These are phyloP conservation scores for Mantis religiosa DNA, from an alignment of 2,888 invertebrate species.

Conservation along the genomic window DNA sequence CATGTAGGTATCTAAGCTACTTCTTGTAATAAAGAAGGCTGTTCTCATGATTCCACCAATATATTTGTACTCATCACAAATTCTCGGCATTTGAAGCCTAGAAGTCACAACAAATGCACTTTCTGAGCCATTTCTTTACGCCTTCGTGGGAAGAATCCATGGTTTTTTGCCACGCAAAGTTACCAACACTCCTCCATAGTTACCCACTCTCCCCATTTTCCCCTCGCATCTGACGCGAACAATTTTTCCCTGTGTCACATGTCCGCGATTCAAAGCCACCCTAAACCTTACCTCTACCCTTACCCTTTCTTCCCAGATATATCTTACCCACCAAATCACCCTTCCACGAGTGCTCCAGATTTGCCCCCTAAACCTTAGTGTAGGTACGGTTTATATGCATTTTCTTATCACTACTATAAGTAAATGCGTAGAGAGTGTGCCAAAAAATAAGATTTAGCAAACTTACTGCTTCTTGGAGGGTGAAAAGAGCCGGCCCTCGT, in stretches of 20 bases:
- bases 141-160: no score
- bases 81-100: no score
- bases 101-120: no score
- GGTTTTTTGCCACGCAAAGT: background rate
- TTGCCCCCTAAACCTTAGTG: background rate
- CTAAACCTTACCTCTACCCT: background rate
- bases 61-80: no score
- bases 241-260: background rate
- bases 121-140: background rate
- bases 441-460: background rate
- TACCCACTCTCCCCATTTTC: background rate
- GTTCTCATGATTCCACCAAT: no score
- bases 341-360: background rate
- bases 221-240: background rate
- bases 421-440: background rate
- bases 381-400: background rate
- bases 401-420: background rate
- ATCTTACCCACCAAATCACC: background rate
- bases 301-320: background rate
- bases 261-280: background rate
- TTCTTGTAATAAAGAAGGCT: no score
- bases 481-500: no score
- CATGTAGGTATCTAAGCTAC: no score
- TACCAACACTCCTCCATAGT: background rate
- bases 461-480: background rate